Percentiles rank a stretch among this genome's conserved stretches.
phyloP scores from a whole-genome alignment of 1,140 invertebrate species.

The Bombus superbus region DNA sequence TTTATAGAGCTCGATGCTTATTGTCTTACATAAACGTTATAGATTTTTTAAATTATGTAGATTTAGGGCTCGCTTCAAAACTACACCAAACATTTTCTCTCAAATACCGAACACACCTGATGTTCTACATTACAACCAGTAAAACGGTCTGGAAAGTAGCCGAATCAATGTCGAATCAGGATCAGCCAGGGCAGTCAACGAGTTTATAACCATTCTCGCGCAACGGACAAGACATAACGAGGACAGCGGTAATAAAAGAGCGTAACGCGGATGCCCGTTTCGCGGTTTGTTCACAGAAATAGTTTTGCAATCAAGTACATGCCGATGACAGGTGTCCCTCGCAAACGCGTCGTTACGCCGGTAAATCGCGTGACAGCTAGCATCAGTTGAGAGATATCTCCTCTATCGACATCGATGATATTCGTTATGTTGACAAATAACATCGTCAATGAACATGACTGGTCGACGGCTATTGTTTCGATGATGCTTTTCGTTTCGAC shows the following conservation, averaged over 20 bases:
- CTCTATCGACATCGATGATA: conserved; percentile 13
- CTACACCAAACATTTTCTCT: background rate
- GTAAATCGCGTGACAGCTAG: conserved; percentile 5
- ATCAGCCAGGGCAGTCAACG: background rate
- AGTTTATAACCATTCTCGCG: background rate
- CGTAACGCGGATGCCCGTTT: conserved; percentile 1
- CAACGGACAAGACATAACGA: background rate
- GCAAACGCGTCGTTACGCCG: background rate
- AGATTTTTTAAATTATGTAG: too few relatives aligned
- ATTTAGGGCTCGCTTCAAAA: background rate
- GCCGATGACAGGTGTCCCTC: conserved; percentile 34
- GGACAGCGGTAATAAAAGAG: conserved; percentile 11
- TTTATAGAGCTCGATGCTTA: too few relatives aligned
- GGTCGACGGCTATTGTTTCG: background rate
- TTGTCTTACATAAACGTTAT: too few relatives aligned
- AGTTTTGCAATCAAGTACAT: conserved; percentile 2
- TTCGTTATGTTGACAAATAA: conserved; percentile 25
- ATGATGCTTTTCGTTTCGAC: background rate
- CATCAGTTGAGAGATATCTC: conserved; percentile 2
- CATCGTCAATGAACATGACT: background rate
- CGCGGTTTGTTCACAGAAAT: conserved; percentile 20
- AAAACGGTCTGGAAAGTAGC: background rate
- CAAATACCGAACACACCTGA: background rate
- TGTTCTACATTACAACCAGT: background rate
- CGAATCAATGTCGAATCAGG: background rate